Evolutionary conservation across 2,888 invertebrate species (phyloP), one percentile per base, ranked within the genome.

Genomic region (Venusia cambrica): DNA sequence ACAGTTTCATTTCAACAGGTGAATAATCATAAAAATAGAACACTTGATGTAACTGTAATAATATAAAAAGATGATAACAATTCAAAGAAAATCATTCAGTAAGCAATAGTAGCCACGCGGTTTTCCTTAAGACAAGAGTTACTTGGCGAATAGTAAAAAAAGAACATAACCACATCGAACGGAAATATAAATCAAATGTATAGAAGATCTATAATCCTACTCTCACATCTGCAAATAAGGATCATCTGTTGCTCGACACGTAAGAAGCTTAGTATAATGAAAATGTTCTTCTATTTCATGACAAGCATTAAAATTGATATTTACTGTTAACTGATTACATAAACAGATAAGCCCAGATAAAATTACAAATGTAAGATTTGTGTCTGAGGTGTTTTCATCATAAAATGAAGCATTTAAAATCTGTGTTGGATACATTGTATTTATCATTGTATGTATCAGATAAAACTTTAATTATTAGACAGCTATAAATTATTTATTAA

Each of bases 181-280:
- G 28, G 29, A 29, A 15, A 29, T 15, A 14, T 9, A 20, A n/a
- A n/a, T n/a, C 5, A 18, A 7, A 8, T 4, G 5, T 17, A 17
- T 17, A 6, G 6, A 6, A n/a, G 17, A 5, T 8, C 5, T 7
- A 33, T 37, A 26, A 37, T 37, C 26, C 22, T n/a, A n/a, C n/a
- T n/a, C n/a, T 16, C 22, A 38, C 39, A 43, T 38, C 35, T 44
- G 47, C 44, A 20, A 42, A 29, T 8, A 18, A 43, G 35, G 35
- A 38, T 42, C 35, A 45, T 38, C 18, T 32, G 27, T 26, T 29
- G 15, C 13, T 14, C 3, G 16, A 9, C 22, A 4, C 8, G 33
- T 22, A 26, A 35, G 33, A 18, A 40, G 35, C 30, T 35, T 35
- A 35, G 5, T 14, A 30, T 22, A 31, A 35, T 40, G 26, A 40